Evolutionary conservation across 2,888 invertebrate species (phyloP), one percentile per base, ranked within the genome.

Genomic region (Pogonocherus hispidulus): DNA sequence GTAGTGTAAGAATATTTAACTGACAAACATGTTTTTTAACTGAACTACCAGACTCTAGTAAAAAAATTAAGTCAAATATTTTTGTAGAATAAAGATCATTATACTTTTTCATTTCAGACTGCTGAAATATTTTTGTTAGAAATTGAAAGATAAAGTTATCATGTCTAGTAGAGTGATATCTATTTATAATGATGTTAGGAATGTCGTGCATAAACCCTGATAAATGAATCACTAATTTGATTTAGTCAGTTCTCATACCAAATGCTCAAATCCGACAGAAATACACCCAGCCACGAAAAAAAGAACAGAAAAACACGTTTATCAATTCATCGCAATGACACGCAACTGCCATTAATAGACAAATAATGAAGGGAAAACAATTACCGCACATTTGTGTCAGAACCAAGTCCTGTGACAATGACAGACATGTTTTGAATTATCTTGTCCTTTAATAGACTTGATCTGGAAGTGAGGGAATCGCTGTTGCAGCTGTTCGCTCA

Each of bases 351-450:
- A 73, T 79, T 81, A 83, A 82, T 82, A 80, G 75, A 77, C 74
- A 78, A 80, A 82, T 81, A 82, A 82, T 81, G 78, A 79, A 78
- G 77, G 76, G 77, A 79, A 82, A 81, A 81, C 81, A 83, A 82
- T 83, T 82, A 82, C 81, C 78, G 78, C 76, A 76, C 78, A 78
- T 80, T 78, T 79, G 71, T 78, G 80, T 80, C 81, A 77, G 73
- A 73, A 68, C 55, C 37, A 27, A 22, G 55, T 57, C 52, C 54
- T 66, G 80, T 81, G 83, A 83, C 83, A 81, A 81, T 82, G 83
- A 83, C 79, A 75, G 83, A 82, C 83, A 80, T 81, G 80, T 82
- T 82, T 81, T 79, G 80, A 80, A 82, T 82, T 82, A 81, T 80
- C 81, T 78, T 80, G 77, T 77, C 79, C 75, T 75, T 77, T 77